Evolutionary conservation across 2,888 invertebrate genomes (phyloP).

Genomic region (Eristalinus sepulchralis): DNA sequence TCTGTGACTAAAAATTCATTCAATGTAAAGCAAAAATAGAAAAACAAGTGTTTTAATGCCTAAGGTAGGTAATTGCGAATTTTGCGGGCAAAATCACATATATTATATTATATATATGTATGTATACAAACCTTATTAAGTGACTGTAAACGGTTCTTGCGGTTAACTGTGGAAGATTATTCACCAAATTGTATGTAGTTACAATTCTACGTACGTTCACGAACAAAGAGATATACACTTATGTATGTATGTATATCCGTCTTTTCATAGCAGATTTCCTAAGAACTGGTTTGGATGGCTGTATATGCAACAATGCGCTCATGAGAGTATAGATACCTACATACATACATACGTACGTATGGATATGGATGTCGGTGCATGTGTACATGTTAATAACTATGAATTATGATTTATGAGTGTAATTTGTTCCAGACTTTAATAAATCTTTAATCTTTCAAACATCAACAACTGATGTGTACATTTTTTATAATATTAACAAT

Average conservation of each 20-base stretch:
- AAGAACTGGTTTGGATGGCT: conserved; percentile 8
- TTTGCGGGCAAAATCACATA: conserved; percentile 44
- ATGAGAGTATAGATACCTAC: not conserved
- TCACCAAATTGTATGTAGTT: conserved; percentile 16
- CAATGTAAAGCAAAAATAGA: conserved; percentile 1
- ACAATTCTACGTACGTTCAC: not conserved
- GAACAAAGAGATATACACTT: not conserved
- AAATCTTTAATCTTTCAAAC: not conserved
- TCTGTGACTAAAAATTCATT: not conserved
- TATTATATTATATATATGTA: not conserved
- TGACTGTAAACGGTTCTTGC: conserved; percentile 45
- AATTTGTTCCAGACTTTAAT: not conserved
- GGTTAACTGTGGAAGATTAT: conserved; percentile 32
- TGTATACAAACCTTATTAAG: conserved; percentile 42
- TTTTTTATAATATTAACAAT: not conserved
- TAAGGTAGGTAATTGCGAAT: conserved; percentile 52
- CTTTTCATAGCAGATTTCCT: not conserved
- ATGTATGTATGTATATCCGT: too few species aligned
- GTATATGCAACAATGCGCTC: not conserved
- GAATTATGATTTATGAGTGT: not conserved
- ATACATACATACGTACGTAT: not conserved
- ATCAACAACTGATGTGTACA: not conserved
- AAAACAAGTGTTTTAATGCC: conserved; percentile 21
- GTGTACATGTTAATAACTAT: not conserved
- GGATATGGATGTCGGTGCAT: too few species aligned